phyloP scores from a whole-genome alignment of 92 coral and sea anemone genomes.

The Bergia puertoricense region DNA sequence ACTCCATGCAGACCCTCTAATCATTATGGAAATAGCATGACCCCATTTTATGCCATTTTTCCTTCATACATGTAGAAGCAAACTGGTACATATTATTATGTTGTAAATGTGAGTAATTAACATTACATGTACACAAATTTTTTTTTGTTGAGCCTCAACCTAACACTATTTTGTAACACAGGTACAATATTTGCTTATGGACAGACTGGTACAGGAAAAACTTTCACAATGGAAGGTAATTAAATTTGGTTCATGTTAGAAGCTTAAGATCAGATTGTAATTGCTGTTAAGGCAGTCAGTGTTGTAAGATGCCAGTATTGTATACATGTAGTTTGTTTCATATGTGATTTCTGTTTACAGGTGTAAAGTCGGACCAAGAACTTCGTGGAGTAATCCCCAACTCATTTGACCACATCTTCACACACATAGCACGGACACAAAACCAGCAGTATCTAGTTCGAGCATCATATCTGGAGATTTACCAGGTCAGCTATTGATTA shows the following conservation, averaged over 20 bases:
- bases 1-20: no score
- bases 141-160: neutral
- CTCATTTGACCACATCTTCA: slow-evolving; percentile 97
- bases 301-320: neutral
- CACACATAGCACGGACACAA: slow-evolving; percentile 96
- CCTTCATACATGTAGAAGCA: neutral
- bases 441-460: slow-evolving; percentile 91
- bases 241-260: no score
- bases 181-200: slow-evolving; percentile 99
- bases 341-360: slow-evolving; percentile 40
- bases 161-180: neutral
- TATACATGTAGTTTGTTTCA: neutral
- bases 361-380: slow-evolving; percentile 82
- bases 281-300: no score
- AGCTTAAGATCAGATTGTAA: no score
- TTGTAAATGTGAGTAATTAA: no score
- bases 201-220: slow-evolving; percentile 99
- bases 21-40: no score
- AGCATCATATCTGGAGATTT: slow-evolving; percentile 96
- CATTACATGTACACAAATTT: no score
- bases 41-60: no score
- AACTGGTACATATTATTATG: no score
- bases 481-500: slow-evolving; percentile 64
- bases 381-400: slow-evolving; percentile 96
- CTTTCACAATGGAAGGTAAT: slow-evolving; percentile 97